These are phyloP conservation scores for Heterohyrax brucei DNA, from an alignment of 2,797 vertebrate species.

Conservation along the genomic window DNA sequence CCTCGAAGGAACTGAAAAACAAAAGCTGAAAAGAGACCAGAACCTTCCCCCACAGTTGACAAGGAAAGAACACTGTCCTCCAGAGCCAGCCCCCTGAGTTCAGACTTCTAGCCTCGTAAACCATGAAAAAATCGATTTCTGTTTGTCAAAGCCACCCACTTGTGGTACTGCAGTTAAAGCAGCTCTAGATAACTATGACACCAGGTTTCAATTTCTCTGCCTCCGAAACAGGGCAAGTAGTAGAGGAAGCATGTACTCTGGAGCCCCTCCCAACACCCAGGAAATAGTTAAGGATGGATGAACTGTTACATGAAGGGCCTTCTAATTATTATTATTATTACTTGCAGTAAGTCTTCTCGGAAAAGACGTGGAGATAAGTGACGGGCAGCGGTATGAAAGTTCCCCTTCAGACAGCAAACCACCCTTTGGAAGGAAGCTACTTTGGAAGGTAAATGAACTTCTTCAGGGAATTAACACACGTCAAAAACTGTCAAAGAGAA, in stretches of 20 bases:
- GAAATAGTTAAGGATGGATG: conserved; percentile 1
- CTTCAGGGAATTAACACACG: conserved; percentile 28
- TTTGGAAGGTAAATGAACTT: conserved; percentile 59
- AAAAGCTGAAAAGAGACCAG: neutral
- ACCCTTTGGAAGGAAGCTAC: neutral
- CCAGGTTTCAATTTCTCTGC: neutral
- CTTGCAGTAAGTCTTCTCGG: neutral
- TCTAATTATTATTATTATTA: neutral
- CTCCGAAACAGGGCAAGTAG: neutral
- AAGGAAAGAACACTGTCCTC: neutral
- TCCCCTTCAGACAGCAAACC: conserved; percentile 47
- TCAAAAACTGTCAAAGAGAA: conserved; percentile 38
- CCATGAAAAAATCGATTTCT: neutral
- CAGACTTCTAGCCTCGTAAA: neutral
- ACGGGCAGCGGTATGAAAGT: conserved; percentile 8
- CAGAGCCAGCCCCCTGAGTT: neutral
- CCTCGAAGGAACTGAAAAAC: neutral
- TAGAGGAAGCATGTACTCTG: neutral
- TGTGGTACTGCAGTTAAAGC: neutral
- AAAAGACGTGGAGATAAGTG: neutral
- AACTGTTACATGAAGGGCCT: neutral
- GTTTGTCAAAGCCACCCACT: neutral
- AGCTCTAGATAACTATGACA: neutral
- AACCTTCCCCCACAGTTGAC: neutral
- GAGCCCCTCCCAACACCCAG: neutral